Conservation (phyloP, 1,140 invertebrate genomes). For the Euura saliciscinereae region DNA sequence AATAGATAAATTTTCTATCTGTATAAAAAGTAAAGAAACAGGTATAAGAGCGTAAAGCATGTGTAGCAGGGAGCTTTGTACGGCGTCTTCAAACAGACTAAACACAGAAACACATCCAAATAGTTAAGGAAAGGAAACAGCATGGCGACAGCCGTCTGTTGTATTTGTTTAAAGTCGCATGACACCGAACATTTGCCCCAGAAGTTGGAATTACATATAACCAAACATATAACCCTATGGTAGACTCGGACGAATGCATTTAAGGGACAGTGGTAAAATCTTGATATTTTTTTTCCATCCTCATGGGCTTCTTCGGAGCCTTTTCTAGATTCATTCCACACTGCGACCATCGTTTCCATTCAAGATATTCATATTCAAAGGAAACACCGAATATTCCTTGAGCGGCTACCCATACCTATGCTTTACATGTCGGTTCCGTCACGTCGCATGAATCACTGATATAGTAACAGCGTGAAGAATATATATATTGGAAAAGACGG, state of each 20-base stretch:
- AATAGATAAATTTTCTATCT: too few species aligned
- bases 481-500: neutral
- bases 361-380: neutral
- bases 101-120: conserved; percentile 26
- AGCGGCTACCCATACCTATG: neutral
- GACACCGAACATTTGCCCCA: conserved; percentile 44
- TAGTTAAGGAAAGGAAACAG: conserved; percentile 39
- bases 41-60: too few species aligned
- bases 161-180: conserved; percentile 44
- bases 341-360: neutral
- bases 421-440: too few species aligned
- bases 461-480: neutral
- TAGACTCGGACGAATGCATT: neutral
- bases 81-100: conserved; percentile 12
- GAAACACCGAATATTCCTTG: neutral
- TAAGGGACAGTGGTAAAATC: neutral
- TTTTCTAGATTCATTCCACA: neutral
- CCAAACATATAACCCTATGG: conserved; percentile 24
- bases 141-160: conserved; percentile 38
- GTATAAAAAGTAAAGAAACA: too few species aligned
- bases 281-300: neutral
- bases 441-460: neutral
- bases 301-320: neutral
- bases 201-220: conserved; percentile 35
- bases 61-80: neutral